Evolutionary conservation across 2,113 vertebrate species (phyloP).

Genomic region (Misgurnus mizolepis): DNA sequence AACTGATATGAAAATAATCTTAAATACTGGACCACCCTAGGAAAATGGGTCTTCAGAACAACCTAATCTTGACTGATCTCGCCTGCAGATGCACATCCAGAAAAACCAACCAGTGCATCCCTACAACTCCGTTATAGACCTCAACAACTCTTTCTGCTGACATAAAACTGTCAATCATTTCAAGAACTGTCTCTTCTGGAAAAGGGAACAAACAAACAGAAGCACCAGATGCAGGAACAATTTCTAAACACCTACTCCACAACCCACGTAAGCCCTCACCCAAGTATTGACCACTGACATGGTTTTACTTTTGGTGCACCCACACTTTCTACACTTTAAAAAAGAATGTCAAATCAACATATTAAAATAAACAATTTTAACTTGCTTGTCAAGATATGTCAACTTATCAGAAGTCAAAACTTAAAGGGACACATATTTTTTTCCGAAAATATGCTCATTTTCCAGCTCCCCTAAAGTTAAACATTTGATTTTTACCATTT

Average conservation of each 20-base stretch:
- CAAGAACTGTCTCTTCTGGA: neutral
- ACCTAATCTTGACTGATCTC: neutral
- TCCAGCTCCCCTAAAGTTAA: no score
- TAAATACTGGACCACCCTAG: neutral
- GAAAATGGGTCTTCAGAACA: neutral
- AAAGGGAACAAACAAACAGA: neutral
- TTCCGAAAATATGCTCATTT: no score
- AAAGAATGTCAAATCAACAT: no score
- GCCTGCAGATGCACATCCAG: neutral
- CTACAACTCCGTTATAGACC: neutral
- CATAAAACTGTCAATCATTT: neutral
- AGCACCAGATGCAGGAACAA: neutral
- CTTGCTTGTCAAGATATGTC: no score
- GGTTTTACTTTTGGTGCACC: no score
- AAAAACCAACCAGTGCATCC: neutral
- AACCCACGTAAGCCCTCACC: neutral
- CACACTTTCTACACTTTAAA: no score
- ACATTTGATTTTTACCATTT: no score
- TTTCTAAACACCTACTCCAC: neutral
- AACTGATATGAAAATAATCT: neutral
- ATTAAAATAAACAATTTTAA: no score
- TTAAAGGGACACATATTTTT: no score
- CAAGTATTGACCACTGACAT: neutral
- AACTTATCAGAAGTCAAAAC: no score
- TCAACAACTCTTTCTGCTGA: neutral